Conservation (phyloP, 2,888 invertebrate species). For the Crossocerus cetratus region DNA sequence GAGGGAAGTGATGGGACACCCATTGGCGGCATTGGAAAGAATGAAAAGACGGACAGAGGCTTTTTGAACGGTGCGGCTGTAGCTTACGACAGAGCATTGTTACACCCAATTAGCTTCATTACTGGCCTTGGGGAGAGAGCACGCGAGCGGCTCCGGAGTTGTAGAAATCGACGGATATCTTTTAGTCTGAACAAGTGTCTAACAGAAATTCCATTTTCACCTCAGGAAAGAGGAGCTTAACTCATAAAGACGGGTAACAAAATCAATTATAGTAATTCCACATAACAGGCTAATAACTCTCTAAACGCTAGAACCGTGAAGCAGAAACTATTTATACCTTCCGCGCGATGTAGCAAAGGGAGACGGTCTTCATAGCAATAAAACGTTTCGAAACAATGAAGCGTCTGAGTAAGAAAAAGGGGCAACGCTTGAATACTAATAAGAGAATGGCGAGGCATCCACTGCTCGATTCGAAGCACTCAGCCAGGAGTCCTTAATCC, state of each 20-base stretch:
- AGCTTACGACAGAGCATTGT: conserved; percentile 63
- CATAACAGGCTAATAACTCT: no score
- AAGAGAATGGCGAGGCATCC: neutral
- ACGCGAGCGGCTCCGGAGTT: conserved; percentile 10
- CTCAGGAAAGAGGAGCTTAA: no score
- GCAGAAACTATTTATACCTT: no score
- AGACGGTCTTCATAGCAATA: neutral
- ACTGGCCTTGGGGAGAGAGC: conserved; percentile 63
- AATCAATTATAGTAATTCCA: no score
- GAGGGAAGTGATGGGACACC: neutral
- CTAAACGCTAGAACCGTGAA: no score
- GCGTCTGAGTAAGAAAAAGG: neutral
- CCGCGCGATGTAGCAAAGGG: no score
- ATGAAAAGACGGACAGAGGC: neutral
- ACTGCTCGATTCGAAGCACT: neutral
- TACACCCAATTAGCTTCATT: conserved; percentile 70
- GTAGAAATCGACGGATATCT: conserved; percentile 35
- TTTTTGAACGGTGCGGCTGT: conserved; percentile 22
- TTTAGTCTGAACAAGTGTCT: neutral
- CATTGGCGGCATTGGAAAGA: neutral
- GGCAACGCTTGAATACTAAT: neutral
- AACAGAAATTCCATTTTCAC: neutral
- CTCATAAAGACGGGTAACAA: no score
- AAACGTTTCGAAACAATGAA: neutral
- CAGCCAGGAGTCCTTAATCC: neutral